Conservation (phyloP, 2,888 invertebrate genomes). For the Scaptomyza polygonia region DNA sequence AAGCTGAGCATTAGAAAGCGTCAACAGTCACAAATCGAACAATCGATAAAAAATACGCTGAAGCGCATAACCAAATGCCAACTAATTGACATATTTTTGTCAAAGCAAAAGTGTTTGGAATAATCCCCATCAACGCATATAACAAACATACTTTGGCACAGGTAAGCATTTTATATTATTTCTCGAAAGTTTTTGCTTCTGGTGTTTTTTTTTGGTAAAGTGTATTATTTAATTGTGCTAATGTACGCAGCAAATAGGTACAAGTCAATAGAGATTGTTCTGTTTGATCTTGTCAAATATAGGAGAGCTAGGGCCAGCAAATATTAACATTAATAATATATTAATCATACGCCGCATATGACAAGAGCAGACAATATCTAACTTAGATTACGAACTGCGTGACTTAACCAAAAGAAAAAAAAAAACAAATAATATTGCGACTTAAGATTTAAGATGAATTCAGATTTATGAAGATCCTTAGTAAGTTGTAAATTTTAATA, state of each 20-base stretch:
- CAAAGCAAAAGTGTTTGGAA: background rate
- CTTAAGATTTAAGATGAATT: background rate
- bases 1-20: conserved; percentile 18
- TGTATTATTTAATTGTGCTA: conserved; percentile 9
- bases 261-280: background rate
- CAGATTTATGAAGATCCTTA: background rate
- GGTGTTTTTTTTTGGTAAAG: background rate
- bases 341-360: conserved; percentile 4
- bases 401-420: no score
- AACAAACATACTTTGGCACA: background rate
- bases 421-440: background rate
- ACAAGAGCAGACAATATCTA: conserved; percentile 3
- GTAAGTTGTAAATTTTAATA: background rate
- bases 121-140: background rate
- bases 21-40: conserved; percentile 7
- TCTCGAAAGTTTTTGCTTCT: background rate
- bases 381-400: background rate
- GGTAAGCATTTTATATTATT: conserved; percentile 14
- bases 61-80: conserved; percentile 4
- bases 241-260: background rate
- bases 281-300: background rate
- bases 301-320: background rate
- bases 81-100: conserved; percentile 8
- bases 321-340: background rate
- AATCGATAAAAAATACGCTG: conserved; percentile 18